Evolutionary conservation across 1,140 invertebrate genomes (phyloP).

Genomic region (Drosophila ohnishii): DNA sequence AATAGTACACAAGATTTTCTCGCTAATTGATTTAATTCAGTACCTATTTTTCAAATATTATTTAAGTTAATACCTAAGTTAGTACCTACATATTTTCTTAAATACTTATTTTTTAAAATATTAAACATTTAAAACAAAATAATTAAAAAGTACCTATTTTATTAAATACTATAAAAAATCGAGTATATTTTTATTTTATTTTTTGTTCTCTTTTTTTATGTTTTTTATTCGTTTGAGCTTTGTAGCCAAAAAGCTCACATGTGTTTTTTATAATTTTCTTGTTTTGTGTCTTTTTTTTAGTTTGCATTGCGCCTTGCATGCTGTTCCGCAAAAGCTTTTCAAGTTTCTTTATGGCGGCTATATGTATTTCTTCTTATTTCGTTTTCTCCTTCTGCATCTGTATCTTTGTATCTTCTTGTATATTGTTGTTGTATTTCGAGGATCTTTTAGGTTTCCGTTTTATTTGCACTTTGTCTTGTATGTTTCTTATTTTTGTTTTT

Average conservation of each 20-base stretch:
- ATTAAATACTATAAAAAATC: not conserved
- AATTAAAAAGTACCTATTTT: too few relatives aligned
- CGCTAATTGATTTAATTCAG: not conserved
- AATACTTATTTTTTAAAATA: too few relatives aligned
- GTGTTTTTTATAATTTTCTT: slow-evolving; percentile 38
- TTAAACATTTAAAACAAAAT: not conserved
- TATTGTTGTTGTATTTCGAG: slow-evolving; percentile 23
- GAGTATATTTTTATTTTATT: not conserved
- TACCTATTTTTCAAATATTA: not conserved
- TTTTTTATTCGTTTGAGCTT: slow-evolving; percentile 37
- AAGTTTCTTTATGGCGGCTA: slow-evolving; percentile 19
- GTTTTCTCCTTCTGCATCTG: slow-evolving; percentile 1
- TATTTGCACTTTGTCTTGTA: slow-evolving; percentile 3
- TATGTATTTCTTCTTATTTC: slow-evolving; percentile 11
- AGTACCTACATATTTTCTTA: too few relatives aligned
- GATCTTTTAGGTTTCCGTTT: slow-evolving; percentile 49
- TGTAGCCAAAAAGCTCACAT: slow-evolving; percentile 60
- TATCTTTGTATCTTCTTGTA: slow-evolving; percentile 31
- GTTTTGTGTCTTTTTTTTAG: slow-evolving; percentile 31
- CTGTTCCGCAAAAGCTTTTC: slow-evolving; percentile 27
- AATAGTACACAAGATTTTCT: not conserved
- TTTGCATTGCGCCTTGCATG: slow-evolving; percentile 55
- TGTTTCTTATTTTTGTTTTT: slow-evolving; percentile 15
- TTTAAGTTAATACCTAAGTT: not conserved
- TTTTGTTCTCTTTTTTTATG: slow-evolving; percentile 11